Percentiles rank a stretch among this genome's conserved stretches.
These are phyloP conservation scores for Noturus placidus DNA, from an alignment of 2,113 vertebrate genomes.

Conservation along the genomic window DNA sequence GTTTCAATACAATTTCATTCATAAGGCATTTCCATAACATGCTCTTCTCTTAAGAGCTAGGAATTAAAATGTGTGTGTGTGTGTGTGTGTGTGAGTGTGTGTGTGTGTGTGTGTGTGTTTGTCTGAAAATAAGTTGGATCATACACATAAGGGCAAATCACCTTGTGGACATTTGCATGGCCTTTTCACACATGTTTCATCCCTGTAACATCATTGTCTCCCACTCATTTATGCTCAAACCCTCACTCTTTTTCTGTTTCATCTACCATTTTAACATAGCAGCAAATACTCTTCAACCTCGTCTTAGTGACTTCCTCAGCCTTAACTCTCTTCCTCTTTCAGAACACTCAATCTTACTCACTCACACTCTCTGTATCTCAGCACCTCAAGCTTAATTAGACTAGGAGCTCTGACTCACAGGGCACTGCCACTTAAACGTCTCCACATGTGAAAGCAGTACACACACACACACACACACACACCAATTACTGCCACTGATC, in stretches of 20 bases:
- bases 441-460: not conserved
- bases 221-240: too few relatives aligned
- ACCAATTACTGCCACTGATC: not conserved
- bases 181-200: not conserved
- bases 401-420: constrained; percentile 29
- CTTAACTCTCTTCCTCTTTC: not conserved
- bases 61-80: not conserved
- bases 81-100: not conserved
- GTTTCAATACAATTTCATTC: not conserved
- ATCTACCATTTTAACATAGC: not conserved
- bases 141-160: not conserved
- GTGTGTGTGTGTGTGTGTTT: not conserved
- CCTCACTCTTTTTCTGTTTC: not conserved
- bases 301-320: not conserved
- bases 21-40: not conserved
- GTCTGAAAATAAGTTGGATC: not conserved
- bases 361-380: not conserved
- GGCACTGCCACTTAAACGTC: constrained; percentile 24
- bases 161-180: not conserved
- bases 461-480: not conserved
- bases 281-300: not conserved
- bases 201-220: not conserved
- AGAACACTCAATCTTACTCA: not conserved
- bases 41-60: not conserved
- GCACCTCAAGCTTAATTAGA: constrained; percentile 42